Conservation (phyloP, 2,797 vertebrate genomes). For the Sebastes nivosus region DNA sequence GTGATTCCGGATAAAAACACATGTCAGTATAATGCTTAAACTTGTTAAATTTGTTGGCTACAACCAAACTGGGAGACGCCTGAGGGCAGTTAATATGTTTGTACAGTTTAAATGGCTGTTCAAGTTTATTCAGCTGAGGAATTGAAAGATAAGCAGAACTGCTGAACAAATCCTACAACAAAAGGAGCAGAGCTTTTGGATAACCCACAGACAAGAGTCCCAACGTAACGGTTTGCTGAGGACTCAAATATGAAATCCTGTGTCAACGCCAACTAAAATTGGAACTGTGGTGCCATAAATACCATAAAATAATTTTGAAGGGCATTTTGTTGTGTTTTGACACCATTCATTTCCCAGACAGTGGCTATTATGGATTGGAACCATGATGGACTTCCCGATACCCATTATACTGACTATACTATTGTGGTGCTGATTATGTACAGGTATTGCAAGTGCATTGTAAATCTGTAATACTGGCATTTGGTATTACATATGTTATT, state of each 20-base stretch:
- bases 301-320: background rate
- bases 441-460: background rate
- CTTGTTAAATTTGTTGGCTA: background rate
- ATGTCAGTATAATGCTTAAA: background rate
- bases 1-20: background rate
- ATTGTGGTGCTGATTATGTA: background rate
- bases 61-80: background rate
- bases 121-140: constrained; percentile 23
- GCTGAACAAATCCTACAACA: constrained; percentile 49
- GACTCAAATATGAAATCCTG: constrained; percentile 18
- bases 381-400: background rate
- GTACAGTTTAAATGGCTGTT: constrained; percentile 14
- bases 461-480: background rate
- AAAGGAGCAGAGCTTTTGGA: constrained; percentile 24
- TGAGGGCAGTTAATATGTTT: constrained; percentile 1
- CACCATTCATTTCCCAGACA: background rate
- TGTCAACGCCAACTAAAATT: background rate
- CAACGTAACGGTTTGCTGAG: background rate
- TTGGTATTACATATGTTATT: background rate
- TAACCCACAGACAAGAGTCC: background rate
- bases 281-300: background rate
- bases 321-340: background rate
- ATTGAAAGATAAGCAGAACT: constrained; percentile 33
- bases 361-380: background rate
- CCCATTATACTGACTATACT: background rate